These are phyloP conservation scores for Cliona cf. orientalis DNA, from an alignment of 37 sponge, comb jelly and placozoan genomes.

Conservation along the genomic window DNA sequence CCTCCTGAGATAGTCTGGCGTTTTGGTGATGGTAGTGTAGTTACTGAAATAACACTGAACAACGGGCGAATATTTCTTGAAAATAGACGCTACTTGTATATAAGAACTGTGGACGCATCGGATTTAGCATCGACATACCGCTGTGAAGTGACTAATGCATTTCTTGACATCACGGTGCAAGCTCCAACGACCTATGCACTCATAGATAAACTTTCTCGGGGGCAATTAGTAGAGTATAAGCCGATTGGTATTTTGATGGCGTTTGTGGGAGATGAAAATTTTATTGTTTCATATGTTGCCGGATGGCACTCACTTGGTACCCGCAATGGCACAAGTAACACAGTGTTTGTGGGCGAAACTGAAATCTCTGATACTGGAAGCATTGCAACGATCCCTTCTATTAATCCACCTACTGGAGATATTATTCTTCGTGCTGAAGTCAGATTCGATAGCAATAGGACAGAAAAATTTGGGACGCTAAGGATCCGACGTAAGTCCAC, in stretches of 20 bases:
- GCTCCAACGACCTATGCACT: conserved; percentile 12
- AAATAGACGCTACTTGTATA: conserved; percentile 34
- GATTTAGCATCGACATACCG: conserved; percentile 9
- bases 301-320: background rate
- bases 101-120: conserved; percentile 1
- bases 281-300: conserved; percentile 3
- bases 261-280: background rate
- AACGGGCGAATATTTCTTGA: background rate
- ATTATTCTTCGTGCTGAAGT: background rate
- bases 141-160: conserved; percentile 60
- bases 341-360: no score
- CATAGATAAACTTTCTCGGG: background rate
- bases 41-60: background rate
- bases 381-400: background rate
- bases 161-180: background rate
- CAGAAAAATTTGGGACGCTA: no score
- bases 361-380: background rate
- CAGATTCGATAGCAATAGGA: no score
- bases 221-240: conserved; percentile 9
- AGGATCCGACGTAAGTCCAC: background rate
- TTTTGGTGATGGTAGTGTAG: background rate
- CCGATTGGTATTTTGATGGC: conserved; percentile 3
- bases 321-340: no score
- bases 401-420: background rate
- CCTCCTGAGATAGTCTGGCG: conserved; percentile 29